Evolutionary conservation across 2,797 vertebrate genomes (phyloP).

Genomic region (Danio kyathit): DNA sequence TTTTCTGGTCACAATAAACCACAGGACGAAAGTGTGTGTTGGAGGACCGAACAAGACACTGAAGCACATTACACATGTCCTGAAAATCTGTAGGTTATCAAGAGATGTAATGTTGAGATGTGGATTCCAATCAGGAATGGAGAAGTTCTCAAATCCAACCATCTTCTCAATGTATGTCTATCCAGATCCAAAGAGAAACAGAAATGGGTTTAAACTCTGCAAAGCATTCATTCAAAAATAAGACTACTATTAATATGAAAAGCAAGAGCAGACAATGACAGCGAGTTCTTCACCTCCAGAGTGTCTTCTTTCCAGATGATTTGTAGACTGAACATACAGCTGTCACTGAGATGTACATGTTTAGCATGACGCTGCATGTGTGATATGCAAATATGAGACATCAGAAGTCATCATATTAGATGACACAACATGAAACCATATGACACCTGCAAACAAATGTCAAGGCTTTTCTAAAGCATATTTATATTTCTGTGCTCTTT

Average conservation of each 20-base stretch:
- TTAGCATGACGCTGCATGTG: neutral
- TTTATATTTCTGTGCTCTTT: no score
- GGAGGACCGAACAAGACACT: neutral
- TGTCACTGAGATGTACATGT: neutral
- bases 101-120: neutral
- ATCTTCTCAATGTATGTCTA: neutral
- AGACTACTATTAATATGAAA: no score
- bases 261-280: no score
- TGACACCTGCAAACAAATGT: no score
- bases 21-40: neutral
- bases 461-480: no score
- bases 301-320: neutral
- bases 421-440: neutral
- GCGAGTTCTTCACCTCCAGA: no score
- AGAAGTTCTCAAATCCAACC: neutral
- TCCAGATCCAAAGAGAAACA: neutral
- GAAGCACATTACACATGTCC: neutral
- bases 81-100: neutral
- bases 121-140: neutral
- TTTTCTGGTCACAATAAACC: conserved; percentile 1
- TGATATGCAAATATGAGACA: neutral
- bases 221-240: no score
- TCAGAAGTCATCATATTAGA: neutral
- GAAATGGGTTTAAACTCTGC: neutral
- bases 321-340: neutral